Evolutionary conservation across 2,888 invertebrate species (phyloP), one percentile per base, ranked within the genome.

Genomic region (Cryptosula pallasiana): DNA sequence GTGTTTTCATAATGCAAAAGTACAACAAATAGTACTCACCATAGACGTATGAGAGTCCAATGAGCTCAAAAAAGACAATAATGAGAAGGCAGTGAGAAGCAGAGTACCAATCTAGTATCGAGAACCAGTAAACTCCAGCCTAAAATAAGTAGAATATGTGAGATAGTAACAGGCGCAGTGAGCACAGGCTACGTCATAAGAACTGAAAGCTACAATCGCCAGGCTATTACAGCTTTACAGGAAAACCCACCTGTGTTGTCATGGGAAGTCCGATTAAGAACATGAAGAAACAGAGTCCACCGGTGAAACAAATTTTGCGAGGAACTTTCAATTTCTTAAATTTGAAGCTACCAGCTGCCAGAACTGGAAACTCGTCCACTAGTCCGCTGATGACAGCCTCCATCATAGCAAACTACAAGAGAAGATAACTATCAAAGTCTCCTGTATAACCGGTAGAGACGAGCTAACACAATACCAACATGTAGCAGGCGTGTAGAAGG

Each of bases 121-220:
- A 77, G 32, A 83, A 73, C 34, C 81, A 71, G 76, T 80, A 80
- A n/a, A 77, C 71, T 1, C 82, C 82, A 55, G 81, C 81, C 82
- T 82, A 76, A 34, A 76, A 70, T 69, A 57, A 45, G n/a, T n/a
- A n/a, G n/a, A n/a, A n/a, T n/a, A n/a, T n/a, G n/a, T n/a, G n/a
- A n/a, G n/a, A n/a, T n/a, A n/a, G n/a, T n/a, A n/a, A n/a, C n/a
- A n/a, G n/a, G n/a, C n/a, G n/a, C n/a, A n/a, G n/a, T n/a, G n/a
- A n/a, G n/a, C n/a, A n/a, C n/a, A n/a, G n/a, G n/a, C n/a, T n/a
- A n/a, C n/a, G n/a, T n/a, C n/a, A n/a, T n/a, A n/a, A n/a, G n/a
- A n/a, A n/a, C n/a, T n/a, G n/a, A n/a, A n/a, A n/a, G n/a, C n/a
- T n/a, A n/a, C n/a, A n/a, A n/a, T n/a, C n/a, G n/a, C n/a, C n/a